A percentile compares a stretch with the other conserved stretches of the same genome.
Conservation (phyloP, 2,888 invertebrate genomes). For the Lasioglossum oenotherae region DNA sequence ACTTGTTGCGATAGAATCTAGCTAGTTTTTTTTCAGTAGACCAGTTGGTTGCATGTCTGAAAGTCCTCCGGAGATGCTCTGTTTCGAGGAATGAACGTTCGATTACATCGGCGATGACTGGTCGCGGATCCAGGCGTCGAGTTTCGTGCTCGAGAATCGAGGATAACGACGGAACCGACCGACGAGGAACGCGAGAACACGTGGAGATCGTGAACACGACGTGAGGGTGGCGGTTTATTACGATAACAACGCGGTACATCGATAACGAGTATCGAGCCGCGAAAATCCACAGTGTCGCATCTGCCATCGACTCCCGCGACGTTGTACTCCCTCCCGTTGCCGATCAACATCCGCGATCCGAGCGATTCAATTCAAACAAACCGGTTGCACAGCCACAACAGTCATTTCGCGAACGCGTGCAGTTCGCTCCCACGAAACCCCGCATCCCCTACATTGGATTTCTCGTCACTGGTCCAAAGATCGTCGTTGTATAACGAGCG, state of each 20-base stretch:
- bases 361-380: not conserved
- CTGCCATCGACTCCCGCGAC: constrained; percentile 5
- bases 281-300: not conserved
- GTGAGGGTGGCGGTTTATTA: constrained; percentile 40
- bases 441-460: constrained; percentile 69
- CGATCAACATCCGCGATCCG: constrained; percentile 7
- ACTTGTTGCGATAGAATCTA: constrained; percentile 53
- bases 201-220: constrained; percentile 30
- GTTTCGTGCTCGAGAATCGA: constrained; percentile 22
- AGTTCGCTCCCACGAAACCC: not conserved
- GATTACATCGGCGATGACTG: too few relatives aligned
- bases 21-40: constrained; percentile 47
- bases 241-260: not conserved
- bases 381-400: not conserved
- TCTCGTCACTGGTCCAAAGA: constrained; percentile 82
- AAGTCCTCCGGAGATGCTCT: constrained; percentile 45
- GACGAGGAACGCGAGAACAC: not conserved
- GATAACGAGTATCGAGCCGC: not conserved
- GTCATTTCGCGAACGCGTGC: not conserved
- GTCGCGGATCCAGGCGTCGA: constrained; percentile 21
- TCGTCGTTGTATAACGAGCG: constrained; percentile 76
- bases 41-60: constrained; percentile 52
- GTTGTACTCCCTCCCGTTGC: constrained; percentile 11
- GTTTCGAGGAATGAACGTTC: constrained; percentile 13
- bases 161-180: not conserved